Evolutionary conservation across 2,113 vertebrate genomes (phyloP), one percentile per base, ranked within the genome.

Genomic region (Tetraodon nigroviridis): DNA sequence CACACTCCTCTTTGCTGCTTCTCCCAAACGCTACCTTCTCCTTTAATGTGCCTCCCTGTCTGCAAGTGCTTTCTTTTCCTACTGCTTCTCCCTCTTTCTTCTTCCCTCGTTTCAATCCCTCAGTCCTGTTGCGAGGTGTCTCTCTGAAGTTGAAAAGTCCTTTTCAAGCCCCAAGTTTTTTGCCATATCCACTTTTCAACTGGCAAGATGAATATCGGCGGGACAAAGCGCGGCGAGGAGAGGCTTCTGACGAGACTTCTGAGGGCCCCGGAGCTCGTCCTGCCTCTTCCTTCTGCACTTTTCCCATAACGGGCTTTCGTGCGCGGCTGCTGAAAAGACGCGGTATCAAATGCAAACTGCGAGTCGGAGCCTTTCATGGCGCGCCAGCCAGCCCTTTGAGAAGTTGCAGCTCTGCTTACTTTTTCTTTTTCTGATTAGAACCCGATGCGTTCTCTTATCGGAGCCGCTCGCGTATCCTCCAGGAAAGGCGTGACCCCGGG

Each of bases 91-190:
- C 16, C 5, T 17, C 15, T 46, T n/a, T 58, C 21, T 67, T 73
- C 69, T 37, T 12, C 32, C 32, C 8, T 37, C 24, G 16, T 73
- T 64, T 79, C 79, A 81, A 78, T 80, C 58, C 61, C 72, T 83
- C 83, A 66, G 75, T 83, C 82, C 80, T 86, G 83, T 86, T 86
- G 83, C 57, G 71, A 84, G 81, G 80, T 83, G 71, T 77, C 69
- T 83, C 79, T 88, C 18, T 79, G 83, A 84, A 82, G 84, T 87
- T 86, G 83, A 85, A 87, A 86, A 87, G 82, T 86, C 78, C 73
- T 76, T 86, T 87, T 87, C 78, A 89, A 82, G 81, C 76, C 59
- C 60, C 37, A 87, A 88, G 82, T 88, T 89, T 89, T 85, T 85
- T 78, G 82, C 80, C 76, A 50, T 86, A 82, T 86, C 76, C 82